Percentiles rank a stretch among this genome's conserved stretches.
phyloP scores from a whole-genome alignment of 2,797 vertebrate genomes.

The Sebastes oblongus region DNA sequence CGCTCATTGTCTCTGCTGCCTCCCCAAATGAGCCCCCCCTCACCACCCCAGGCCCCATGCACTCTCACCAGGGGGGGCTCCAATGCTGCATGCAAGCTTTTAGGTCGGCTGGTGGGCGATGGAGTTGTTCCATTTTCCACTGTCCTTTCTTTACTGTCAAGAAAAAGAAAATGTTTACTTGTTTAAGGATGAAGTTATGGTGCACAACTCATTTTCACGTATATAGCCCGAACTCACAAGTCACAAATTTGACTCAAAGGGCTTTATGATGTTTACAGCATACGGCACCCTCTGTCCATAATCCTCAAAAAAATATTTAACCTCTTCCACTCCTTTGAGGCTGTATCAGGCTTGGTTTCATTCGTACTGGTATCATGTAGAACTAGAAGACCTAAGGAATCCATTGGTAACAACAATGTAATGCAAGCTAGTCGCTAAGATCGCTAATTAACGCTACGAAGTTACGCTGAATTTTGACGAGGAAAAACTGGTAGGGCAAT shows the following conservation, averaged over 20 bases:
- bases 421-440: no score
- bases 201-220: neutral
- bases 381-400: no score
- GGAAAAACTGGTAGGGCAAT: no score
- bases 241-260: neutral
- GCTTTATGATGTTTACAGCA: neutral
- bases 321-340: no score
- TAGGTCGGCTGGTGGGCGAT: neutral
- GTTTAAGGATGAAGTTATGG: neutral
- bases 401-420: no score
- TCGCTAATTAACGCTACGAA: no score
- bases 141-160: neutral
- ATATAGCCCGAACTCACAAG: neutral
- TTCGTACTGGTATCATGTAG: no score
- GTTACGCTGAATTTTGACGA: no score
- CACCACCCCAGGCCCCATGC: constrained; percentile 17
- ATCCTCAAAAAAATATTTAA: neutral
- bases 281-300: neutral
- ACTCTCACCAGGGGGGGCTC: constrained; percentile 21
- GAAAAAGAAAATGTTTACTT: constrained; percentile 3
- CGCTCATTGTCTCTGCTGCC: constrained; percentile 68
- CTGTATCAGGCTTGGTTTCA: no score
- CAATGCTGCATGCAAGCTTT: constrained; percentile 27
- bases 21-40: constrained; percentile 49
- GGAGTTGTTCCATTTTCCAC: constrained; percentile 20